Evolutionary conservation across 1,140 invertebrate genomes (phyloP), one percentile per base, ranked within the genome.

Genomic region (Epicauta chinensis): DNA sequence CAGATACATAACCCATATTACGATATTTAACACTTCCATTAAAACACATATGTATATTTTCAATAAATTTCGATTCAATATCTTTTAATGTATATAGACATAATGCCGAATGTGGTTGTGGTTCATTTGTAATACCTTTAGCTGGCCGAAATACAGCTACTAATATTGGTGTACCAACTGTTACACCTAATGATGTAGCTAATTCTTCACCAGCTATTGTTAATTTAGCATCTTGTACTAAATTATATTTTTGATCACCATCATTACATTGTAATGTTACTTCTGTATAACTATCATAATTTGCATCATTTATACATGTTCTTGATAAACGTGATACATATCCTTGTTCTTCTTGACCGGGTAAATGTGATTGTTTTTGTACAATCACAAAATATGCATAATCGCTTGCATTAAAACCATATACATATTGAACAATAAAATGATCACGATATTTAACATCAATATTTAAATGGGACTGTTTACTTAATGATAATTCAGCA

Each of bases 31-130:
- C 86, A 59, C 87, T 93, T 15, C 91, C 92, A 72, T 96, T 93
- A 69, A 97, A 97, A 73, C 94, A 98, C 83, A 93, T 89, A 68
- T 95, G 90, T 61, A 97, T 95, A 72, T 97, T 97, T 71, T 94
- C 87, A 62, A 91, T 92, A 71, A 98, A 97, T 64, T 90, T 89
- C 43, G 83, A 83, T 65, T 96, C 90, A 58, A 98, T 91, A 34
- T 93, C 86, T 56, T 86, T 80, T 45, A 97, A 72, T 53, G 86
- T 88, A 71, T 86, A 92, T 15, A 90, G 75, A 71, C 90, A 93
- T 51, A 98, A 68, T 0, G 91, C 93, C 2, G 92, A 94, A 39
- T 84, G 81, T 4, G 79, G 62, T 55, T 81, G 71, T 0, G 86
- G 84, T 60, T 87, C 86, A 69, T 88, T 87, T 16, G 81, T 87